Percentiles rank a stretch among this genome's conserved stretches.
Evolutionary conservation across 2,888 invertebrate genomes (phyloP).

Genomic region (Athalia cordata): DNA sequence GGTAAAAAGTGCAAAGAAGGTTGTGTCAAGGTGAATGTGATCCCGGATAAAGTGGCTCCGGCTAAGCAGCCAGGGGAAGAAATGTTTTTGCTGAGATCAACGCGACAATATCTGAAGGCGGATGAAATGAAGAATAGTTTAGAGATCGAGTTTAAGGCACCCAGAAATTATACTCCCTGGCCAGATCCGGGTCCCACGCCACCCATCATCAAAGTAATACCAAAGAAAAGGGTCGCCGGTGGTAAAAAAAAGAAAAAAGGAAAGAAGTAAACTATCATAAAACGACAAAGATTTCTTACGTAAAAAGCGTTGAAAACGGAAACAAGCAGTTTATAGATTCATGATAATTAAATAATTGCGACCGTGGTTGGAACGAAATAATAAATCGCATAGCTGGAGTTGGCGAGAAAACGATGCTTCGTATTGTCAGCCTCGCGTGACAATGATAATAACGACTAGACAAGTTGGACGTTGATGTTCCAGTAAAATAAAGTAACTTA

Average conservation of each 20-base stretch:
- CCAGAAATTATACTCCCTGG: conserved; percentile 64
- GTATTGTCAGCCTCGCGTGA: conserved; percentile 19
- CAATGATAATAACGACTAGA: conserved; percentile 35
- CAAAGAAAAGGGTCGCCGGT: conserved; percentile 45
- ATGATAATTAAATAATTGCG: not conserved
- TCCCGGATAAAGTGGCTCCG: conserved; percentile 54
- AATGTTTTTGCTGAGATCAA: conserved; percentile 56
- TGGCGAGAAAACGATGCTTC: not conserved
- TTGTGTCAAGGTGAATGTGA: conserved; percentile 59
- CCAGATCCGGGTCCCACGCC: conserved; percentile 55
- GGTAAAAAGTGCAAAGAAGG: conserved; percentile 53
- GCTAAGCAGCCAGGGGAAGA: conserved; percentile 61
- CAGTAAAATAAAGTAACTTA: conserved; percentile 36
- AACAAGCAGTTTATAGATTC: conserved; percentile 1
- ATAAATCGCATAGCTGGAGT: not conserved
- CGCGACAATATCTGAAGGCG: conserved; percentile 54
- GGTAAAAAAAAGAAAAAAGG: conserved; percentile 42
- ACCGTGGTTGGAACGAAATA: too few relatives aligned
- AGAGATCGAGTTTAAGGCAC: conserved; percentile 62
- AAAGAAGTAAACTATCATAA: conserved; percentile 7
- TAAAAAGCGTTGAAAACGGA: not conserved
- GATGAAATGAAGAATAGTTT: conserved; percentile 58
- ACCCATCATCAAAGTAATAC: conserved; percentile 54
- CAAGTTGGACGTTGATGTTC: conserved; percentile 20
- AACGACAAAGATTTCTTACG: not conserved